Percentiles rank a stretch among this genome's conserved stretches.
Evolutionary conservation across 2,888 invertebrate species (phyloP).

Genomic region (Eupithecia dodoneata): DNA sequence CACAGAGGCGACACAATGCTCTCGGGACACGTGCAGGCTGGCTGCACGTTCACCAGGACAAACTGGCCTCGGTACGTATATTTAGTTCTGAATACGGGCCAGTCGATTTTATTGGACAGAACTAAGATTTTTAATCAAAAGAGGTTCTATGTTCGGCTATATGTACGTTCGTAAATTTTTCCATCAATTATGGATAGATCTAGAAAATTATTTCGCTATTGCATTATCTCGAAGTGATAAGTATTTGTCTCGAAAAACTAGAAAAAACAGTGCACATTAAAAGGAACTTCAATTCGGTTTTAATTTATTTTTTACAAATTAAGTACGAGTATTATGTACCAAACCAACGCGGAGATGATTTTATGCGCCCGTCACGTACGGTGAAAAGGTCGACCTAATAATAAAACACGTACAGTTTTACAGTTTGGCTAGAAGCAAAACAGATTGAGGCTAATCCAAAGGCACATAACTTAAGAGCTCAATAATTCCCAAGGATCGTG

Average conservation of each 20-base stretch:
- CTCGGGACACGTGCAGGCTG: constrained; percentile 50
- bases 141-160: no score
- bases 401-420: constrained; percentile 28
- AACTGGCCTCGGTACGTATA: constrained; percentile 46
- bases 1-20: constrained; percentile 45
- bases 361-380: constrained; percentile 24
- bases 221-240: no score
- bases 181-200: no score
- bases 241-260: no score
- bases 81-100: constrained; percentile 44
- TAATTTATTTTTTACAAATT: no score
- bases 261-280: no score
- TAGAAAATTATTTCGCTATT: no score
- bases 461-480: constrained; percentile 1
- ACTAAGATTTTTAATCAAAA: neutral
- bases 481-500: constrained; percentile 5
- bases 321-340: neutral
- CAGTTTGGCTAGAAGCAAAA: constrained; percentile 14
- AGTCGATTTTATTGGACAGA: constrained; percentile 43
- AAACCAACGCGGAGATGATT: constrained; percentile 26
- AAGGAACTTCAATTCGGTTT: no score
- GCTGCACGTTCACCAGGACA: constrained; percentile 45
- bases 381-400: constrained; percentile 33
- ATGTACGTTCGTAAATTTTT: no score
- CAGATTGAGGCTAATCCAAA: constrained; percentile 1